These are phyloP conservation scores for Campylomormyrus tamandua DNA, from an alignment of 2,113 vertebrate genomes.

Conservation along the genomic window DNA sequence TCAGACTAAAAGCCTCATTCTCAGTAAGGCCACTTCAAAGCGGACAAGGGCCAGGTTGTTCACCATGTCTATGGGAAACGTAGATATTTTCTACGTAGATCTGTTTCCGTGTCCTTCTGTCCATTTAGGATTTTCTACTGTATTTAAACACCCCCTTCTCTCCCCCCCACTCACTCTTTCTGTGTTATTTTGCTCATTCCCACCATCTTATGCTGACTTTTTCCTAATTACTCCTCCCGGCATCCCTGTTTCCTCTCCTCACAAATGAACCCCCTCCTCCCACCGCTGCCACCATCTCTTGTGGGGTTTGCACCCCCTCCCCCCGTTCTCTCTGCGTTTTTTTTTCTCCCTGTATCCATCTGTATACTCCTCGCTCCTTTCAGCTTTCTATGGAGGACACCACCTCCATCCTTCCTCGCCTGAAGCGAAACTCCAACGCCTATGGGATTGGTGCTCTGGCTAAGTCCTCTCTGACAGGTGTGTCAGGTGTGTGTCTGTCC, in stretches of 20 bases:
- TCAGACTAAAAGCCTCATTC: slow-evolving; percentile 34
- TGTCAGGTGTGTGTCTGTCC: slow-evolving; percentile 77
- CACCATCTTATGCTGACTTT: slow-evolving; percentile 41
- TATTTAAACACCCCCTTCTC: slow-evolving; percentile 57
- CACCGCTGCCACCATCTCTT: neutral
- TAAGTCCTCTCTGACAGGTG: slow-evolving; percentile 98
- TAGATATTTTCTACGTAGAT: slow-evolving; percentile 16
- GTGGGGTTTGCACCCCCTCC: neutral
- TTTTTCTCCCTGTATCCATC: slow-evolving; percentile 5
- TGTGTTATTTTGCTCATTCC: slow-evolving; percentile 35
- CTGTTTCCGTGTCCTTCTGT: slow-evolving; percentile 13
- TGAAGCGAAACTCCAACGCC: slow-evolving; percentile 89
- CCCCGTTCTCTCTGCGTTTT: slow-evolving; percentile 38
- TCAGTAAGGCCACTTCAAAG: slow-evolving; percentile 32
- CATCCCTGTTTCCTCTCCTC: slow-evolving; percentile 28
- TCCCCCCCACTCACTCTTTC: slow-evolving; percentile 54
- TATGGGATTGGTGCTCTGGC: slow-evolving; percentile 97
- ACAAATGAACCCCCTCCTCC: slow-evolving; percentile 20
- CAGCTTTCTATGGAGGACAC: slow-evolving; percentile 99
- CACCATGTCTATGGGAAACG: slow-evolving; percentile 31
- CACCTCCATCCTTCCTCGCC: slow-evolving; percentile 92
- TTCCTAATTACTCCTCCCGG: slow-evolving; percentile 40
- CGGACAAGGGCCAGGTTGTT: slow-evolving; percentile 24
- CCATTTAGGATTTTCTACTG: slow-evolving; percentile 19
- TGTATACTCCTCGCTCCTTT: slow-evolving; percentile 39